A percentile compares a stretch with the other conserved stretches of the same genome.
Conservation (phyloP, 1,140 invertebrate genomes). For the Berghia stephanieae region DNA sequence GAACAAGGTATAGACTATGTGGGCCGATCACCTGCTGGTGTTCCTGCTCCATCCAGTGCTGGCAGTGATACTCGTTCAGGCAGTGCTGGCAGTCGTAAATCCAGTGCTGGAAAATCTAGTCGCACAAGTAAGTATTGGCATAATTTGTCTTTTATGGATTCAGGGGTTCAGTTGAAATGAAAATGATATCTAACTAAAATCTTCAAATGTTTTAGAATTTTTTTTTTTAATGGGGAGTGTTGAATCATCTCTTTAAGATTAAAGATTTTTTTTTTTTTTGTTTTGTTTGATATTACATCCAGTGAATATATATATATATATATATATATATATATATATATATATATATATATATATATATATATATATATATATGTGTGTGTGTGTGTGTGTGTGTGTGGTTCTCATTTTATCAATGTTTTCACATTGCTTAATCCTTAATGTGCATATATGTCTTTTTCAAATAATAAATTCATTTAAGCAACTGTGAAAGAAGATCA, state of each 20-base stretch:
- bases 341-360: too few species aligned
- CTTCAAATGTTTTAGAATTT: background rate
- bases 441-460: too few species aligned
- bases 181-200: too few species aligned
- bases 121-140: conserved; percentile 39
- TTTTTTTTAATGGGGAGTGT: background rate
- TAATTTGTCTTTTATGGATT: background rate
- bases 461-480: too few species aligned
- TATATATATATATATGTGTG: too few species aligned
- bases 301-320: too few species aligned
- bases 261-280: conserved; percentile 1
- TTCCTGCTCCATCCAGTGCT: conserved; percentile 21
- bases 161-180: background rate
- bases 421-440: too few species aligned
- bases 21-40: background rate
- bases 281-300: too few species aligned
- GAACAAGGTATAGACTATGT: background rate
- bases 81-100: conserved; percentile 52
- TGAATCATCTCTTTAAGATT: background rate
- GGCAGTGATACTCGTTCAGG: conserved; percentile 33
- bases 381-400: too few species aligned
- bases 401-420: too few species aligned
- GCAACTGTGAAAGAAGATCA: too few species aligned
- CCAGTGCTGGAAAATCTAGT: conserved; percentile 52
- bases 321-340: too few species aligned